phyloP scores from a whole-genome alignment of 1,140 invertebrate genomes.

The Papilio polyxenes region DNA sequence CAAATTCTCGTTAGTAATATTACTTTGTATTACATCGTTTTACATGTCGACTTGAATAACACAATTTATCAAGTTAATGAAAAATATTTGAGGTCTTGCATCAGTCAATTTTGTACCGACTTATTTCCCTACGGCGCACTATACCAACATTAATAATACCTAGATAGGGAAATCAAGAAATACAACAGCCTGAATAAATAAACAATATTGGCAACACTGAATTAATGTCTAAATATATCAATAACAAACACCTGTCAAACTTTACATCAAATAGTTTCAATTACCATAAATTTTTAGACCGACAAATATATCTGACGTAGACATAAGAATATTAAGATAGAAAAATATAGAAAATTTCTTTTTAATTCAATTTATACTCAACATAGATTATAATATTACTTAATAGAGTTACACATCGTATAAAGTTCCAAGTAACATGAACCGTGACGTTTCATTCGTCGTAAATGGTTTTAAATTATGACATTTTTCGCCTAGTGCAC shows the following conservation, averaged over 20 bases:
- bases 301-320: too few species aligned
- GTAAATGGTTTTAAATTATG: neutral
- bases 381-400: too few species aligned
- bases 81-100: neutral
- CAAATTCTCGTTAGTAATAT: too few species aligned
- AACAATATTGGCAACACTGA: neutral
- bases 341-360: too few species aligned
- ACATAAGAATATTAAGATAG: too few species aligned
- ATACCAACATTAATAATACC: neutral
- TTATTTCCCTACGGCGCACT: conserved; percentile 7
- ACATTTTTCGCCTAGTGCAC: neutral
- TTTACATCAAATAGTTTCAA: neutral
- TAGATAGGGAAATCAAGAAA: neutral
- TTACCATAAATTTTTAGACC: too few species aligned
- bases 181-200: neutral
- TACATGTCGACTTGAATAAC: neutral
- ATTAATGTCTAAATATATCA: neutral
- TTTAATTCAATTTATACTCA: too few species aligned
- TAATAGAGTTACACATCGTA: too few species aligned
- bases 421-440: neutral
- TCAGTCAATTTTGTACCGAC: neutral
- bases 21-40: too few species aligned
- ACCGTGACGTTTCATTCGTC: neutral
- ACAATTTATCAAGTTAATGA: too few species aligned
- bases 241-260: neutral